Evolutionary conservation across 2,888 invertebrate genomes (phyloP).

Genomic region (Acanthosepion lycidas): DNA sequence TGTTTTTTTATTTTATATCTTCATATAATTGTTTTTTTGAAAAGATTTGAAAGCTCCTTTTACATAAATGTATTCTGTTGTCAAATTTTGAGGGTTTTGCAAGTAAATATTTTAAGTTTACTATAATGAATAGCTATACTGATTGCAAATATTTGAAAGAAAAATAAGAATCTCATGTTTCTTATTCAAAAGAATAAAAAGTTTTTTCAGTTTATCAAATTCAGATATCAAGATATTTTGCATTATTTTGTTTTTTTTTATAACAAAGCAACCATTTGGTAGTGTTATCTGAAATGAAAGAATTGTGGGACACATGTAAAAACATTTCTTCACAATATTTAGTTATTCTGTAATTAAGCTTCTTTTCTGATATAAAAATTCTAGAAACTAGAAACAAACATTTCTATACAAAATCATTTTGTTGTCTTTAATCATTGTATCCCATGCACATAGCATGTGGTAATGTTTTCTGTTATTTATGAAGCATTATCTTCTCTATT

Average conservation of each 20-base stretch:
- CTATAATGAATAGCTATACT: too few relatives aligned
- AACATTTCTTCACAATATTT: not conserved
- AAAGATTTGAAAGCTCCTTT: too few relatives aligned
- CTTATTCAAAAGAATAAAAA: not conserved
- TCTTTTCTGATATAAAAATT: not conserved
- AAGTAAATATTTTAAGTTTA: too few relatives aligned
- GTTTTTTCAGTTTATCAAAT: not conserved
- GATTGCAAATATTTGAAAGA: too few relatives aligned
- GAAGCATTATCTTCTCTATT: not conserved
- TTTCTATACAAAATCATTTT: not conserved
- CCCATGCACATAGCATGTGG: not conserved
- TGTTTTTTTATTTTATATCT: not conserved
- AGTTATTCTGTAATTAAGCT: not conserved
- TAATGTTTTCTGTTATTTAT: not conserved
- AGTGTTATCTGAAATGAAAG: not conserved
- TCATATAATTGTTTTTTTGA: not conserved
- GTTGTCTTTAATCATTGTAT: not conserved
- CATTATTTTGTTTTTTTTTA: not conserved
- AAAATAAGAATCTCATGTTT: too few relatives aligned
- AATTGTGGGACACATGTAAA: not conserved
- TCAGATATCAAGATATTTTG: constrained; percentile 33
- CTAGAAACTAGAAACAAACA: not conserved
- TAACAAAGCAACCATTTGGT: not conserved
- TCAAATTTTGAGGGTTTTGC: too few relatives aligned
- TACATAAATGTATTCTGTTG: too few relatives aligned